Evolutionary conservation across 2,797 vertebrate species (phyloP), one percentile per base, ranked within the genome.

Genomic region (Sternarchorhynchus goeldii): DNA sequence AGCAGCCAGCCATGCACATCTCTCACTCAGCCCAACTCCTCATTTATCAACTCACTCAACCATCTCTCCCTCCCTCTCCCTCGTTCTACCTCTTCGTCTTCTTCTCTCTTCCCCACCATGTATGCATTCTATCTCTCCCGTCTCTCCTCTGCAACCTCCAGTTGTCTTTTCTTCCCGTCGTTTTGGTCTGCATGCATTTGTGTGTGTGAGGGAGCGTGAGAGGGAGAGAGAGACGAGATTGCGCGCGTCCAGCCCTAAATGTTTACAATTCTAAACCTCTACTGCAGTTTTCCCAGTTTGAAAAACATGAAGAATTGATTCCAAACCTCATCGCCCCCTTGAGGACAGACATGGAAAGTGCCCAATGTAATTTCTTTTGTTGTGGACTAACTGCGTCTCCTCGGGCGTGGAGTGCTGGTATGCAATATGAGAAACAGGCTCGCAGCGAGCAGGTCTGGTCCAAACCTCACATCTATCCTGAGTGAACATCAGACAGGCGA

Each of bases 11-110:
- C 84, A 83, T 84, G 78, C 86, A 85, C 85, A 84, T 83, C 84
- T 77, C 75, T 86, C 82, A 86, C 85, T 84, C 85, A 83, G 84
- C 75, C 84, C 80, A 75, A 75, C 81, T 83, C 74, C 80, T 84
- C 83, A 85, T 79, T 85, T 85, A 85, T 85, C 84, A 85, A 82
- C 70, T 82, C 84, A 83, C 75, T 83, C 82, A 85, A 78, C 79
- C 85, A 73, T 79, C 83, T 78, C 67, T 82, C 56, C 63, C 80
- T 66, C 71, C 53, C 63, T 76, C 71, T 62, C 53, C 53, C 69
- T 65, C 57, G 34, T 65, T 76, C 65, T 53, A 62, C 75, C 73
- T 80, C 31, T 68, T 59, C 58, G 29, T 67, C 73, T 73, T 59
- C 53, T 25, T 25, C 25, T 25, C n/a, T 72, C 14, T 50, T 50